phyloP scores from a whole-genome alignment of 35 echinoderm and acorn worm species.

The Patiria miniata region DNA sequence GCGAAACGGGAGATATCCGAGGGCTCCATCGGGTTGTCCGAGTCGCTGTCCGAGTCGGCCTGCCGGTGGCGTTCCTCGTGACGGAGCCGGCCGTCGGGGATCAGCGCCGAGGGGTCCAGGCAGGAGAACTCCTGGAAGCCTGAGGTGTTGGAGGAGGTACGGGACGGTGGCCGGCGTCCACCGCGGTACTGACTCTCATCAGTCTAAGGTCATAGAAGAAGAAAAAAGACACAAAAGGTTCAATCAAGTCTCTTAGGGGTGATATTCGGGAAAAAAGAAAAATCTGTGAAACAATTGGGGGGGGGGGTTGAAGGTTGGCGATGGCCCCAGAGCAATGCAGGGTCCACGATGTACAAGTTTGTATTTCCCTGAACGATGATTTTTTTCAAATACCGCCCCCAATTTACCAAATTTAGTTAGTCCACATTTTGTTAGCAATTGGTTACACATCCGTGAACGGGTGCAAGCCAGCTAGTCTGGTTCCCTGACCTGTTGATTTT shows the following conservation, averaged over 20 bases:
- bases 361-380: too few species aligned
- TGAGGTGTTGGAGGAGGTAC: slow-evolving; percentile 54
- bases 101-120: slow-evolving; percentile 34
- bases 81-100: slow-evolving; percentile 18
- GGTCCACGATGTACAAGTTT: too few species aligned
- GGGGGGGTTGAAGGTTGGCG: too few species aligned
- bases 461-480: too few species aligned
- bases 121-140: slow-evolving; percentile 36
- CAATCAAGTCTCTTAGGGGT: too few species aligned
- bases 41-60: slow-evolving; percentile 27
- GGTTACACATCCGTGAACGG: too few species aligned
- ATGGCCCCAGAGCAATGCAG: too few species aligned
- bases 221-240: too few species aligned
- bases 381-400: too few species aligned
- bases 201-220: slow-evolving; percentile 36
- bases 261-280: slow-evolving; percentile 1
- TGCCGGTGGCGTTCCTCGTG: neutral
- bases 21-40: slow-evolving; percentile 7
- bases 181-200: slow-evolving; percentile 89
- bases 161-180: slow-evolving; percentile 41
- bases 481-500: too few species aligned
- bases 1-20: neutral
- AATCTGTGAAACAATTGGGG: neutral
- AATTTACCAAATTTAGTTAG: too few species aligned
- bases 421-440: too few species aligned